Evolutionary conservation across 2,797 vertebrate genomes (phyloP).

Genomic region (Pagetopsis macropterus): DNA sequence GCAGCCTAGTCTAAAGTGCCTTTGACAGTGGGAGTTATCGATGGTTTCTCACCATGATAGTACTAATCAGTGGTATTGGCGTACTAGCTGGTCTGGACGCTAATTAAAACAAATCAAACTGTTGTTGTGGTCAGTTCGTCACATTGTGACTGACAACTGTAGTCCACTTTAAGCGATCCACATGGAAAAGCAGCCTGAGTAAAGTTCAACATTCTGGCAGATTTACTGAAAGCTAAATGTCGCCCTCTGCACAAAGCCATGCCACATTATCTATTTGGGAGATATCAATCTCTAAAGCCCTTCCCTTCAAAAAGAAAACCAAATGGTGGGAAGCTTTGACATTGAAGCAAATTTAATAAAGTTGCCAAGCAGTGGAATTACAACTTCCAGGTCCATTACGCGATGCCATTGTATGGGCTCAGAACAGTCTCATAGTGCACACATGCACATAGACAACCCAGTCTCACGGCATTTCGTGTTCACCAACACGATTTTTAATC

Average conservation of each 20-base stretch:
- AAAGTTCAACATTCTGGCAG: slow-evolving; percentile 20
- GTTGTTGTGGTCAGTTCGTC: background rate
- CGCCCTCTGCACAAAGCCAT: background rate
- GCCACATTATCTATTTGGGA: background rate
- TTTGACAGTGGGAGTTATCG: slow-evolving; percentile 33
- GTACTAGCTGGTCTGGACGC: background rate
- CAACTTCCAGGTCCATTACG: no score
- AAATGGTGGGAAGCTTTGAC: background rate
- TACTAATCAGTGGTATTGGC: slow-evolving; percentile 27
- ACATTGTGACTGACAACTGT: background rate
- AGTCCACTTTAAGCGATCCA: background rate
- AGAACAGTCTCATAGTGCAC: no score
- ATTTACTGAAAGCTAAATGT: background rate
- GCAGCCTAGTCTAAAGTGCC: slow-evolving; percentile 8
- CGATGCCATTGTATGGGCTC: no score
- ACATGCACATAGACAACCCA: no score
- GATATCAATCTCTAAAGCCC: background rate
- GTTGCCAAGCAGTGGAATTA: no score
- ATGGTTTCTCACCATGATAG: slow-evolving; percentile 27
- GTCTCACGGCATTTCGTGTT: no score
- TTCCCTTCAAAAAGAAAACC: no score
- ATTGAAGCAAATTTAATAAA: no score
- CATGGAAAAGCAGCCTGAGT: slow-evolving; percentile 7
- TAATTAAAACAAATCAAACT: slow-evolving; percentile 28
- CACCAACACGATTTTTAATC: no score